Conservation (phyloP, 2,113 vertebrate genomes). For the Phaethon lepturus region DNA sequence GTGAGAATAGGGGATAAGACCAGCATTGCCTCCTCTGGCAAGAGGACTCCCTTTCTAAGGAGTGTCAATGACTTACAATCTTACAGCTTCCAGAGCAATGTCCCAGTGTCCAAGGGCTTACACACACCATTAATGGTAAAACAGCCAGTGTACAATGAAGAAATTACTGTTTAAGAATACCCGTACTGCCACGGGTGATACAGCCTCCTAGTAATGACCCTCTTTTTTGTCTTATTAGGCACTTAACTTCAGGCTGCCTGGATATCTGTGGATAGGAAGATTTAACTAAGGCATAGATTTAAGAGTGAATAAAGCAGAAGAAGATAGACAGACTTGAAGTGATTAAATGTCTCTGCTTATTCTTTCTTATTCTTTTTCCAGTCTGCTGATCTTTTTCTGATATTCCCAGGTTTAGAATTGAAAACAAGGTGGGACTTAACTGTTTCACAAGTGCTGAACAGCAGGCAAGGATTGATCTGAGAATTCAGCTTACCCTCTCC, state of each 20-base stretch:
- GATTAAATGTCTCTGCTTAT: neutral
- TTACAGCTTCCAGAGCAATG: neutral
- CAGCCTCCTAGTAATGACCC: neutral
- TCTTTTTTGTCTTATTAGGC: neutral
- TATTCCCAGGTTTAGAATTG: neutral
- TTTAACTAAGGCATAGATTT: neutral
- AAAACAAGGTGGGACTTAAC: neutral
- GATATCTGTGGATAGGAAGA: neutral
- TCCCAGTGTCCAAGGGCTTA: neutral
- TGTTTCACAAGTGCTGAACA: neutral
- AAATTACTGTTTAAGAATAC: neutral
- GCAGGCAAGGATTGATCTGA: neutral
- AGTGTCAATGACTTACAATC: neutral
- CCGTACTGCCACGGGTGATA: rapidly evolving
- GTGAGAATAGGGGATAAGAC: neutral
- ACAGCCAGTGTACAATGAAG: neutral
- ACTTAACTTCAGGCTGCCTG: neutral
- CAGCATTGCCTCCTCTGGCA: neutral
- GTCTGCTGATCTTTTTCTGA: neutral
- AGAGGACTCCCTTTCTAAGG: neutral
- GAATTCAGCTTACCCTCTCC: neutral
- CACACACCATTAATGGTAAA: neutral
- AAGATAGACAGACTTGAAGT: neutral
- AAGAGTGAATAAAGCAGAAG: neutral
- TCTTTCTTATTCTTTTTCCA: neutral